These are phyloP conservation scores for Physeter macrocephalus DNA, from an alignment of 2,113 vertebrate genomes.

Conservation along the genomic window DNA sequence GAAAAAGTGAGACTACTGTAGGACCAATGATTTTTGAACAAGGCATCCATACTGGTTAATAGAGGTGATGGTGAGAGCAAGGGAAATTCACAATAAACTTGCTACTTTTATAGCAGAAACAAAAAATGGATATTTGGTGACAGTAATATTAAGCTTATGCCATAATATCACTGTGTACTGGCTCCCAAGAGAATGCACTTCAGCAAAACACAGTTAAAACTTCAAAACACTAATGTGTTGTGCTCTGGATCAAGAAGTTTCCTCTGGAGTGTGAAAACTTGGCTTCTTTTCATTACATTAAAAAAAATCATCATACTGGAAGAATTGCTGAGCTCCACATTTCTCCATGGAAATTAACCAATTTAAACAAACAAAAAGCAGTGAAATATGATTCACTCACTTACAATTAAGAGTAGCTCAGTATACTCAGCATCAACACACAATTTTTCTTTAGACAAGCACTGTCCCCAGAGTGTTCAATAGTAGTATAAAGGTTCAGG, in stretches of 20 bases:
- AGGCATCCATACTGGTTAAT: neutral
- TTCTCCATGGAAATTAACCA: constrained; percentile 61
- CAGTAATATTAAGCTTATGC: constrained; percentile 1
- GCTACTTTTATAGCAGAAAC: neutral
- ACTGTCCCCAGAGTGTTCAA: neutral
- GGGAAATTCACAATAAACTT: neutral
- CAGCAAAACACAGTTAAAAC: constrained; percentile 43
- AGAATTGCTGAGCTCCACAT: constrained; percentile 27
- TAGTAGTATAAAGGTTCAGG: constrained; percentile 10
- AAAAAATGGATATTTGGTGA: constrained; percentile 2
- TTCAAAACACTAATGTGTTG: constrained; percentile 38
- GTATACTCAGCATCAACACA: constrained; percentile 6
- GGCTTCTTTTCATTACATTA: constrained; percentile 46
- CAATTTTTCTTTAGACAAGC: constrained; percentile 40
- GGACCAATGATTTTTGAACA: neutral
- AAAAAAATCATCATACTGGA: neutral
- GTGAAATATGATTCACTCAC: constrained; percentile 57
- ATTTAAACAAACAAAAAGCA: constrained; percentile 67
- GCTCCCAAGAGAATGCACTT: neutral
- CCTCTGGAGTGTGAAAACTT: constrained; percentile 46
- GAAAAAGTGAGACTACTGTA: neutral
- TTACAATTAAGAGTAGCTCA: constrained; percentile 58
- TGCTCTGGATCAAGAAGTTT: constrained; percentile 36
- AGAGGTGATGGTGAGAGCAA: neutral
- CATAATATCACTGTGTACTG: neutral